Conservation (phyloP, 2,797 vertebrate genomes). For the Syngnathus rostellatus region DNA sequence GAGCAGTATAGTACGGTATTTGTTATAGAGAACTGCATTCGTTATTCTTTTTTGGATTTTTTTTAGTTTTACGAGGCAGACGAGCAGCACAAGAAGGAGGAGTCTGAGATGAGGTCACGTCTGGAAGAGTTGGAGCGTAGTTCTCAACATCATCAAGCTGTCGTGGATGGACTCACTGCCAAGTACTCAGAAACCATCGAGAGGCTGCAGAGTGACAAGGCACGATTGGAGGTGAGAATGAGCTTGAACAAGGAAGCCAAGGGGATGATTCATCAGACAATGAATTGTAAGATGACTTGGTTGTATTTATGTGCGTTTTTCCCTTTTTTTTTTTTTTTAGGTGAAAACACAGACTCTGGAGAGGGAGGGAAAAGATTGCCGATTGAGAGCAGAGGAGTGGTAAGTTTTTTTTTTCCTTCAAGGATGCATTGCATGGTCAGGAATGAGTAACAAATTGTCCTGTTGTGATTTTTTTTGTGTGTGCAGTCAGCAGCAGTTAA, state of each 20-base stretch:
- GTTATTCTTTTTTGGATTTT: background rate
- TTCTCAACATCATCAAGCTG: conserved; percentile 79
- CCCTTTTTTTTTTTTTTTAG: conserved; percentile 58
- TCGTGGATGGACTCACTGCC: conserved; percentile 78
- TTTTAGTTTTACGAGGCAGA: conserved; percentile 88
- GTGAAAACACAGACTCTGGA: conserved; percentile 88
- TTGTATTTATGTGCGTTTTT: background rate
- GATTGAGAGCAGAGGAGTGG: conserved; percentile 91
- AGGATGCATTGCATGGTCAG: background rate
- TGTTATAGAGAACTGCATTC: too few relatives aligned
- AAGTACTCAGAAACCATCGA: conserved; percentile 89
- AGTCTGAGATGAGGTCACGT: conserved; percentile 73
- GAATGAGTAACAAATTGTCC: background rate
- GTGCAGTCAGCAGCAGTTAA: conserved; percentile 89
- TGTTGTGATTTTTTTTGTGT: background rate
- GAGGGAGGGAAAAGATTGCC: conserved; percentile 90
- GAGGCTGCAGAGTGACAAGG: conserved; percentile 86
- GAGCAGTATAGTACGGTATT: background rate
- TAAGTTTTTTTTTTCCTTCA: conserved; percentile 40
- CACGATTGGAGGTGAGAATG: conserved; percentile 81
- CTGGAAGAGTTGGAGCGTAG: conserved; percentile 79
- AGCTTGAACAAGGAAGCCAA: background rate
- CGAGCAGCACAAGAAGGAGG: conserved; percentile 81
- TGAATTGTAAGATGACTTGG: background rate
- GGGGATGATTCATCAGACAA: background rate